Evolutionary conservation across 2,797 vertebrate species (phyloP), one percentile per base, ranked within the genome.

Genomic region (Periparus ater): DNA sequence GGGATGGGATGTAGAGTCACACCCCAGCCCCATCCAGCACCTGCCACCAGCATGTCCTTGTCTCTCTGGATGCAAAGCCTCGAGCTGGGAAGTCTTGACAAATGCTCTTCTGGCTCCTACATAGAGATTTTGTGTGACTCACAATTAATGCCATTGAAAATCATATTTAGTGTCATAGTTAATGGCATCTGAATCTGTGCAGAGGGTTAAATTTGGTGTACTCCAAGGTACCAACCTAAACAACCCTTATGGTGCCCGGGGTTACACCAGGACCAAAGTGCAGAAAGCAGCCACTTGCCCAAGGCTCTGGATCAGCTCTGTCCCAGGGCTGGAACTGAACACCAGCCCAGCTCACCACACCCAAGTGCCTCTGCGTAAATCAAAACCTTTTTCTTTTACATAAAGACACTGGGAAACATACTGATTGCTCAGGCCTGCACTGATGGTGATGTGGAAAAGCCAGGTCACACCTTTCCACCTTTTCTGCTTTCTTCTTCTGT

Each of bases 11-110:
- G 8, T 9, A 21, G 44, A 25, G 38, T 17, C 3, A 2, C 60
- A 16, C 1, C 20, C 29, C 70, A 62, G 66, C 4, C 60, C 32
- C 3, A 8, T 60, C 44, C 4, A 1, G n/a, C 3, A 0, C 53
- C 29, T 6, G 3, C 70, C 29, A 19, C 23, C 45, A 16, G 26
- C 0, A 3, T 6, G 25, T 16, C 38, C 38, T 18, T 13, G 0
- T 29, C 66, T 19, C 63, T 67, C 54, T 32, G 72, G 13, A 36
- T 9, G 30, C 40, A 55, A 72, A 85, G 26, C 38, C 45, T 57
- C 1, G 1, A 67, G 27, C 57, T 71, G 70, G 11, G 16, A 8
- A 84, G 11, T 13, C 81, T 20, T 7, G 15, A 32, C 4, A 18
- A 38, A 21, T 7, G 44, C 13, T 62, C 57, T 71, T 22, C 63